phyloP scores from a whole-genome alignment of 2,797 vertebrate species.

The Myotis vivesi region DNA sequence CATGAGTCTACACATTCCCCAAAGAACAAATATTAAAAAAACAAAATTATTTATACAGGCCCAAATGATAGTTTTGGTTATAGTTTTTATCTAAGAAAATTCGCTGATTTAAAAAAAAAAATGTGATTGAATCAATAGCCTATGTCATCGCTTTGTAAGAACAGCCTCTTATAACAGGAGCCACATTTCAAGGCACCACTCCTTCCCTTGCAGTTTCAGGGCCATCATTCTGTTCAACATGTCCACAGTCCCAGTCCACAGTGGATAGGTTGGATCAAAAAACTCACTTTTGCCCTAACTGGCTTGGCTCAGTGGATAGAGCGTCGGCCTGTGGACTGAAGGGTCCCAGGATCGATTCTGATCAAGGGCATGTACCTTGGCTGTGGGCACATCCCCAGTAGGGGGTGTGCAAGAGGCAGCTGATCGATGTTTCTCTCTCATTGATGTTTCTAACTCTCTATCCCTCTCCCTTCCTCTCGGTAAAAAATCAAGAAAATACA shows the following conservation, averaged over 20 bases:
- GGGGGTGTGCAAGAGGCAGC: too few relatives aligned
- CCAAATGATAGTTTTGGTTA: not conserved
- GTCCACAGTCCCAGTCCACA: not conserved
- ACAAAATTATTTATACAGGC: not conserved
- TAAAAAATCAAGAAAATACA: too few relatives aligned
- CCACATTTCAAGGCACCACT: not conserved
- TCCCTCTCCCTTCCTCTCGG: too few relatives aligned
- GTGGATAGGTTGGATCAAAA: not conserved
- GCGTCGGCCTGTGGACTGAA: too few relatives aligned
- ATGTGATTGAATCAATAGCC: not conserved
- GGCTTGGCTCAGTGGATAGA: too few relatives aligned
- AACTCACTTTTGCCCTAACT: too few relatives aligned
- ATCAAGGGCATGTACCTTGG: too few relatives aligned
- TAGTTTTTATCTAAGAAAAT: conserved; percentile 4
- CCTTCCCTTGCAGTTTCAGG: not conserved
- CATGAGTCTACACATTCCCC: not conserved
- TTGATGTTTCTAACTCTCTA: too few relatives aligned
- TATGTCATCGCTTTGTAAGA: not conserved
- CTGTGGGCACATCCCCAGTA: too few relatives aligned
- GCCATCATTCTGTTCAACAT: not conserved
- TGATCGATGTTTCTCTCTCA: too few relatives aligned
- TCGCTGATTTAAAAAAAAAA: not conserved
- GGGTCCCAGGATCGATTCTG: too few relatives aligned
- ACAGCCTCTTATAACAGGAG: not conserved
- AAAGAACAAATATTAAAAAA: not conserved